phyloP scores from a whole-genome alignment of 2,113 vertebrate species.

The Pachypanchax playfairii region DNA sequence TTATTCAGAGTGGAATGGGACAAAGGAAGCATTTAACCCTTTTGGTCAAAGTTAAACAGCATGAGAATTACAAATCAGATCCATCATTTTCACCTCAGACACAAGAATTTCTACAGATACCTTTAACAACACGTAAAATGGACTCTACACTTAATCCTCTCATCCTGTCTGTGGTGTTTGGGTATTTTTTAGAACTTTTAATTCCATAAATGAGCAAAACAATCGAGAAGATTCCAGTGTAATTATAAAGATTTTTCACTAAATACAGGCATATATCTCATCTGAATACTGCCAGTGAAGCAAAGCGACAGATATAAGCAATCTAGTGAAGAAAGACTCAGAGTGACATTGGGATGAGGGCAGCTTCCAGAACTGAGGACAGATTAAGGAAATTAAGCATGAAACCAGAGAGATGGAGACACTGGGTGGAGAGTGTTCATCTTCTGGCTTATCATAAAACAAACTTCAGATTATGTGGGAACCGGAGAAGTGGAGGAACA shows the following conservation, averaged over 20 bases:
- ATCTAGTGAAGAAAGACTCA: conserved; percentile 47
- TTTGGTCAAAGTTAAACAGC: not conserved
- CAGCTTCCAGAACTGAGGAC: conserved; percentile 33
- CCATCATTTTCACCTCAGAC: too few relatives aligned
- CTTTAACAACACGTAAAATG: conserved; percentile 6
- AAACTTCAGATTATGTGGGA: conserved; percentile 14
- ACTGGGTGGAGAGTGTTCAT: not conserved
- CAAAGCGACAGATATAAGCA: conserved; percentile 49
- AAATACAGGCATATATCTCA: conserved; percentile 51
- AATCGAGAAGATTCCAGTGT: conserved; percentile 66
- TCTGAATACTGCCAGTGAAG: conserved; percentile 41
- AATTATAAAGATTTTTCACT: conserved; percentile 70
- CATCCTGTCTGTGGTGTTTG: conserved; percentile 51
- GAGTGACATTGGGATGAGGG: conserved; percentile 35
- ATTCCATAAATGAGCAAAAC: conserved; percentile 68
- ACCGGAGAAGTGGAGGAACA: too few relatives aligned
- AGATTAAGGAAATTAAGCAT: conserved; percentile 36
- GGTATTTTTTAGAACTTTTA: conserved; percentile 59
- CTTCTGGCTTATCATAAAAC: conserved; percentile 29
- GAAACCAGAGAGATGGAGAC: conserved; percentile 28
- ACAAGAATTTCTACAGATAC: conserved; percentile 4
- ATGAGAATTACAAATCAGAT: not conserved
- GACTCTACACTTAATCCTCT: conserved; percentile 38
- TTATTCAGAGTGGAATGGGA: conserved; percentile 4
- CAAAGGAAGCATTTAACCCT: conserved; percentile 10